These are phyloP conservation scores for Pachliopta kotzebuea DNA, from an alignment of 2,888 invertebrate genomes.

Conservation along the genomic window DNA sequence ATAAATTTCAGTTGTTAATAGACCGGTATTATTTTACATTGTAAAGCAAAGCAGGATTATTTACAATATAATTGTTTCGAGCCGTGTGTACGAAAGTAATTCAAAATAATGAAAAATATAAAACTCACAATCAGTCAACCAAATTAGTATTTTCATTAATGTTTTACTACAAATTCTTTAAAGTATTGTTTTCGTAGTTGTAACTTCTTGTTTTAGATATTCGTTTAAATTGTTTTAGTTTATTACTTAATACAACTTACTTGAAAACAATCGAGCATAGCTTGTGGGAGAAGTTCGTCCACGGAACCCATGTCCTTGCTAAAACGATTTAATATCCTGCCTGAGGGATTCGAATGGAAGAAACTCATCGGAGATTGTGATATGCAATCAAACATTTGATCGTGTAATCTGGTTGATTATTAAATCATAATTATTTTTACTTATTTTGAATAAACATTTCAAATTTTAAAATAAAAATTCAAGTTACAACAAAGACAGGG, in stretches of 20 bases:
- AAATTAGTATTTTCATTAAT: not conserved
- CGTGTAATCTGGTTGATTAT: conserved; percentile 76
- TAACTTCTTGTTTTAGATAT: not conserved
- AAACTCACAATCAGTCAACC: not conserved
- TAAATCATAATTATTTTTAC: not conserved
- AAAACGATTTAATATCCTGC: conserved; percentile 88
- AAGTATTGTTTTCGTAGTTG: not conserved
- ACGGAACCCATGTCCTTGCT: conserved; percentile 92
- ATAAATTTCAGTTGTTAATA: too few relatives aligned
- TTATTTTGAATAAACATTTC: too few relatives aligned
- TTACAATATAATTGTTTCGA: too few relatives aligned
- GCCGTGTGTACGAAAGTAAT: too few relatives aligned
- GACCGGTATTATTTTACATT: not conserved
- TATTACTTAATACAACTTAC: conserved; percentile 39
- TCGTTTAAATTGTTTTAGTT: not conserved
- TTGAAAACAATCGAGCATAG: conserved; percentile 85
- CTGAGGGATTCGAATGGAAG: conserved; percentile 92
- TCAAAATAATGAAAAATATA: too few relatives aligned
- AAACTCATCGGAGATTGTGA: conserved; percentile 81
- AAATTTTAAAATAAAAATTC: too few relatives aligned
- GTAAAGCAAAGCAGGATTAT: too few relatives aligned
- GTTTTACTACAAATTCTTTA: not conserved
- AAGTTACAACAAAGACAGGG: too few relatives aligned
- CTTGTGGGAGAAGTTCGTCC: conserved; percentile 88
- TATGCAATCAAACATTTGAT: conserved; percentile 83